A percentile compares a stretch with the other conserved stretches of the same genome.
Conservation (phyloP, 2,113 vertebrate species). For the Progne subis region DNA sequence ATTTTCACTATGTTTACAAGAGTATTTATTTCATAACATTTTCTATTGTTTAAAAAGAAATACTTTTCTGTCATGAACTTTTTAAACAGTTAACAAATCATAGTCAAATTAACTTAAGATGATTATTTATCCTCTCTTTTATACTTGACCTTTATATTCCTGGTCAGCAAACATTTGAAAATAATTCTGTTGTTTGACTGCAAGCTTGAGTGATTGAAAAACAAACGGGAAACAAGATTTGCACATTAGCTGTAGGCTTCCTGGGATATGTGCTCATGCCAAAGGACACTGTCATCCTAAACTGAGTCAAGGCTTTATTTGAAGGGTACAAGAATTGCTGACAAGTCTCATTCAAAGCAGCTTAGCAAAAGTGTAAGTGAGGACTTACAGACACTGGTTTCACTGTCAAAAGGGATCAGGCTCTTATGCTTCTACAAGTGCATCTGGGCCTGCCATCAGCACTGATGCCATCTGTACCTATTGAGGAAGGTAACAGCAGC, state of each 20-base stretch:
- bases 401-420: background rate
- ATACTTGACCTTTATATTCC: background rate
- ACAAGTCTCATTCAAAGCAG: background rate
- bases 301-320: background rate
- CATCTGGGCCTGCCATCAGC: background rate
- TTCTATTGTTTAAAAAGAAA: background rate
- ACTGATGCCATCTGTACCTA: background rate
- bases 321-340: background rate
- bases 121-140: background rate
- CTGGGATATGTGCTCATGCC: background rate
- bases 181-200: background rate
- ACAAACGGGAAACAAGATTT: background rate
- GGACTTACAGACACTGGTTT: background rate
- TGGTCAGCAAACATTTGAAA: background rate
- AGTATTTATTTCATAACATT: background rate
- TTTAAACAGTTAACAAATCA: conserved; percentile 27
- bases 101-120: background rate
- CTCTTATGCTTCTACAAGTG: background rate
- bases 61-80: background rate
- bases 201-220: background rate
- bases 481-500: background rate
- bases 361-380: background rate
- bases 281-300: background rate
- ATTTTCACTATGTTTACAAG: background rate
- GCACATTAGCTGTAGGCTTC: background rate